These are phyloP conservation scores for Sericinus montela DNA, from an alignment of 2,888 invertebrate species.

Conservation along the genomic window DNA sequence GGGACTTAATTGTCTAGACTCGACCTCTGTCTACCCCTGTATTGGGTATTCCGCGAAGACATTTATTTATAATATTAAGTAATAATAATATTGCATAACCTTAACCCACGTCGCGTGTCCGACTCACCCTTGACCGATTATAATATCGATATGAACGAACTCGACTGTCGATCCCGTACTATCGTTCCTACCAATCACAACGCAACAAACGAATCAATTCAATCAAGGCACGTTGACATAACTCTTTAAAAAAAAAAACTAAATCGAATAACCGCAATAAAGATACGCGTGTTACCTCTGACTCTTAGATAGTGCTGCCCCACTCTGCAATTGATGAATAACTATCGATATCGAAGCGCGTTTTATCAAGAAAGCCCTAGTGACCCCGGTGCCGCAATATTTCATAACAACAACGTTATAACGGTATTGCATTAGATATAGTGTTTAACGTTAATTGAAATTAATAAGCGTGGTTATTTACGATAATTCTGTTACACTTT, in stretches of 20 bases:
- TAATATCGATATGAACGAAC: too few species aligned
- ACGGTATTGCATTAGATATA: not conserved
- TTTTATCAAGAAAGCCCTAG: slow-evolving; percentile 22
- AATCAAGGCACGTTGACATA: not conserved
- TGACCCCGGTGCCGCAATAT: slow-evolving; percentile 16
- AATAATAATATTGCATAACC: too few species aligned
- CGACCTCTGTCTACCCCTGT: too few species aligned
- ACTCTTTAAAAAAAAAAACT: slow-evolving; percentile 7
- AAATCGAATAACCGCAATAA: slow-evolving; percentile 4
- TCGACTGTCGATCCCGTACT: too few species aligned
- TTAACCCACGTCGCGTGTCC: too few species aligned
- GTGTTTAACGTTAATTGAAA: slow-evolving; percentile 9
- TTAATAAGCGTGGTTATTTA: slow-evolving; percentile 10
- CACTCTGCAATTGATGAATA: slow-evolving; percentile 12
- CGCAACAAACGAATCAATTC: not conserved
- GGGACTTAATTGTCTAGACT: too few species aligned
- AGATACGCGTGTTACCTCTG: slow-evolving; percentile 8
- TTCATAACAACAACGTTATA: slow-evolving; percentile 20
- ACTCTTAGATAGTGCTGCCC: slow-evolving; percentile 10
- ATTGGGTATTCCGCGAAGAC: too few species aligned
- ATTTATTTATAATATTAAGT: too few species aligned
- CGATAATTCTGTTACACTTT: not conserved
- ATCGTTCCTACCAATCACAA: too few species aligned
- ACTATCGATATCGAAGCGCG: slow-evolving; percentile 13
- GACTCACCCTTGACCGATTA: too few species aligned